Percentiles rank a stretch among this genome's conserved stretches.
Evolutionary conservation across 2,888 invertebrate genomes (phyloP).

Genomic region (Dicyrtomina minuta): DNA sequence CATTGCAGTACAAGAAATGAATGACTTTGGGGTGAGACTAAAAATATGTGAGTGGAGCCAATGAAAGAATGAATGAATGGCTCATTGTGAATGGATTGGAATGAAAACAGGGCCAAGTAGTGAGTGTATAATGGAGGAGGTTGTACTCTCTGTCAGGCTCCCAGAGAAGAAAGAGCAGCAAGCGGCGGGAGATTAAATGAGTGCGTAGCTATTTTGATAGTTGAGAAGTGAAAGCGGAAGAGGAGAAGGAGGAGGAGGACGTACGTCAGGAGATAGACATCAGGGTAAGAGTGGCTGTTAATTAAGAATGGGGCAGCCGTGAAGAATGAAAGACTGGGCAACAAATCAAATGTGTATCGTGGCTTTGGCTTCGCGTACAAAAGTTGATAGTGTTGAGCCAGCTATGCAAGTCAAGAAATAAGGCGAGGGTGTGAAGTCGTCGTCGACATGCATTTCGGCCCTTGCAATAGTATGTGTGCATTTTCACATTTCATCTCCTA

Average conservation of each 20-base stretch:
- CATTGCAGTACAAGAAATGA: neutral
- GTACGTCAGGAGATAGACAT: neutral
- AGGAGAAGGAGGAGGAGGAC: neutral
- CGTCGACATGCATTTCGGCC: neutral
- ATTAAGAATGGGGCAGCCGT: conserved; percentile 10
- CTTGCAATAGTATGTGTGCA: no score
- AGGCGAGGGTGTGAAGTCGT: conserved; percentile 3
- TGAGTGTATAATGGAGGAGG: no score
- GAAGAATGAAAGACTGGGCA: no score
- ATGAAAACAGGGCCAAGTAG: neutral
- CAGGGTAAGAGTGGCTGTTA: conserved; percentile 14
- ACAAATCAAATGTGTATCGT: no score
- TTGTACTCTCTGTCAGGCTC: neutral
- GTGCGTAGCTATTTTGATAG: neutral
- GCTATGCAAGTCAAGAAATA: neutral
- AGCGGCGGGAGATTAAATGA: neutral
- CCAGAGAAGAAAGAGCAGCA: neutral
- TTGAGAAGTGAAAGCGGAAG: neutral
- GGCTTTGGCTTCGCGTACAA: no score
- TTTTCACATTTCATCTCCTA: no score
- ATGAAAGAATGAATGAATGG: neutral
- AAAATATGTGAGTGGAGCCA: neutral
- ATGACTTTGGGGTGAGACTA: neutral
- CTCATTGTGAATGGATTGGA: neutral
- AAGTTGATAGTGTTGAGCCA: neutral